These are phyloP conservation scores for Cotesia congregata DNA, from an alignment of 2,888 invertebrate species.

Conservation along the genomic window DNA sequence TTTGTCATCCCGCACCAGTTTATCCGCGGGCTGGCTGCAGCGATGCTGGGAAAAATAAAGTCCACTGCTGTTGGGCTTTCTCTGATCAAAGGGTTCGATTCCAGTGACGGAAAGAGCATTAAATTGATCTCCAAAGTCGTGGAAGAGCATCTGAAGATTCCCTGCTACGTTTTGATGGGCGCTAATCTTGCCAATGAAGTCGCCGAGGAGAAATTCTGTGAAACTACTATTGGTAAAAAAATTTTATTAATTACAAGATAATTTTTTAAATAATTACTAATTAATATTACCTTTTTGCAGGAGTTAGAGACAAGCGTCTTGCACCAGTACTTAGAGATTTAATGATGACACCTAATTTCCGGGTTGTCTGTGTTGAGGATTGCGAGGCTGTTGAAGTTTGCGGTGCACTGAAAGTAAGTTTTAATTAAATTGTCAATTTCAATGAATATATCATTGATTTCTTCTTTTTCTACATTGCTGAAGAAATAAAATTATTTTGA, in stretches of 20 bases:
- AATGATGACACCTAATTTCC: constrained; percentile 77
- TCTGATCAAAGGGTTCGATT: constrained; percentile 76
- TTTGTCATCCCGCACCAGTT: constrained; percentile 82
- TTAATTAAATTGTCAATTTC: background rate
- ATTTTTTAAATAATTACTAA: background rate
- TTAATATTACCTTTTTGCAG: constrained; percentile 51
- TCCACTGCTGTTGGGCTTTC: constrained; percentile 75
- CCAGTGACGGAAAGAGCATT: constrained; percentile 71
- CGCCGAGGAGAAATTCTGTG: constrained; percentile 78
- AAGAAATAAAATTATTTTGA: background rate
- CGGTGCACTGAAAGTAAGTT: constrained; percentile 74
- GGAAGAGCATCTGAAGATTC: constrained; percentile 73
- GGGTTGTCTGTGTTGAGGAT: constrained; percentile 77
- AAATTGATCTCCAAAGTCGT: constrained; percentile 77
- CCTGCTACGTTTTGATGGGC: constrained; percentile 79
- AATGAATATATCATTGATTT: background rate
- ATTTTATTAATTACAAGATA: background rate
- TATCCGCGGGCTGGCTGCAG: constrained; percentile 73
- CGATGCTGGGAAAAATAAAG: constrained; percentile 75
- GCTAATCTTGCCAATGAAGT: constrained; percentile 81
- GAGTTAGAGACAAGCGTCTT: constrained; percentile 70
- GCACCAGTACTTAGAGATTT: constrained; percentile 74
- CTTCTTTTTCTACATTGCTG: no score
- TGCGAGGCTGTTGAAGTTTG: constrained; percentile 79
- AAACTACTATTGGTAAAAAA: constrained; percentile 75